phyloP scores from a whole-genome alignment of 2,113 vertebrate genomes.

The Oreamnos americanus region DNA sequence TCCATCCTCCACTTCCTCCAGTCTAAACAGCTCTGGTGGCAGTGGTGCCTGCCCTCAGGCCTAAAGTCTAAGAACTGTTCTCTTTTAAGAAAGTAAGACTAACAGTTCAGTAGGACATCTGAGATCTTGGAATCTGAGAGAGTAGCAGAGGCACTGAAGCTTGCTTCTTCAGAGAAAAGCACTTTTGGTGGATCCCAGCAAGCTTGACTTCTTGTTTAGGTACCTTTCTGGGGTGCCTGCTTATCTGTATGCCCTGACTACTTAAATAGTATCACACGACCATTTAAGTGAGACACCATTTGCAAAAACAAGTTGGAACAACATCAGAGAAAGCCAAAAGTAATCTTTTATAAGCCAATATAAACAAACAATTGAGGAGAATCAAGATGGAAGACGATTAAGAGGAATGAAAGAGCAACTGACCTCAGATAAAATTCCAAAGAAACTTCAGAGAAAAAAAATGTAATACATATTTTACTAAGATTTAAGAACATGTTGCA shows the following conservation, averaged over 20 bases:
- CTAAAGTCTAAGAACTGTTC: neutral
- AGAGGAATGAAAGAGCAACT: constrained; percentile 2
- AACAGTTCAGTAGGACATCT: neutral
- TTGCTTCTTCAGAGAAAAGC: neutral
- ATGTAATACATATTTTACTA: neutral
- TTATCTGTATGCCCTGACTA: neutral
- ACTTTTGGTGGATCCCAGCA: neutral
- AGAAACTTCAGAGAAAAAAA: constrained; percentile 44
- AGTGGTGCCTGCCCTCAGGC: neutral
- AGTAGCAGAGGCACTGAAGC: neutral
- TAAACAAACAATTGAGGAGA: neutral
- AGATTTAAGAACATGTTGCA: neutral
- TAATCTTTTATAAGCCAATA: neutral
- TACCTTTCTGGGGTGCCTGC: neutral
- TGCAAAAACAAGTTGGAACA: neutral
- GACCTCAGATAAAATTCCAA: constrained; percentile 16
- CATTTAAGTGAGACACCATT: neutral
- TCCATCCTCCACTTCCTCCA: neutral
- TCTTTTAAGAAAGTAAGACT: neutral
- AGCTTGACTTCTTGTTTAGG: neutral
- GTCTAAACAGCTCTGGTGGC: neutral
- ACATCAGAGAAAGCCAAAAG: neutral
- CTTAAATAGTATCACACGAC: neutral
- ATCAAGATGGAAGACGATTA: constrained; percentile 30
- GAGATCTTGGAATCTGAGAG: neutral